These are phyloP conservation scores for Gymnoscopelus braueri DNA, from an alignment of 2,797 vertebrate species.

Conservation along the genomic window DNA sequence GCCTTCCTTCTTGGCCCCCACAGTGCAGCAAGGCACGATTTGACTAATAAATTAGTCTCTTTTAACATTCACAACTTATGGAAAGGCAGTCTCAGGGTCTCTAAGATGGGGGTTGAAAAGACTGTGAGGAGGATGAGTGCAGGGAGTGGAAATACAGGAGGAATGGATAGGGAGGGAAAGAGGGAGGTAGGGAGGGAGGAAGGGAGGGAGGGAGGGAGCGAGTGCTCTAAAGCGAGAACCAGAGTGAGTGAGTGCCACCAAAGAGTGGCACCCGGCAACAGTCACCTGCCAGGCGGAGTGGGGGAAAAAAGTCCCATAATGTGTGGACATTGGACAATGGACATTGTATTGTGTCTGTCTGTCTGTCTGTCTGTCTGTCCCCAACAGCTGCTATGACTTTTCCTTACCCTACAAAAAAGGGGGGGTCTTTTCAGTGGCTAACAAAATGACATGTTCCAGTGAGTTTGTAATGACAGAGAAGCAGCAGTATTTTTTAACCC, in stretches of 20 bases:
- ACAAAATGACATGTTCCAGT: conserved; percentile 58
- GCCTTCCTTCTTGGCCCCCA: conserved; percentile 35
- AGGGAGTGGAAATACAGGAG: conserved; percentile 18
- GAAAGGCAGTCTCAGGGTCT: conserved; percentile 60
- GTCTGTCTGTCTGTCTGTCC: background rate
- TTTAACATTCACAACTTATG: conserved; percentile 70
- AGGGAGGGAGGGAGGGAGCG: conserved; percentile 13
- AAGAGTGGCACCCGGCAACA: conserved; percentile 32
- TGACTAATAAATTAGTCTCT: conserved; percentile 74
- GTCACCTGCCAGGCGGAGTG: conserved; percentile 22
- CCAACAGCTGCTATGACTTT: conserved; percentile 9
- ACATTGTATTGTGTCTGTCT: no score
- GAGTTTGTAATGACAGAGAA: conserved; percentile 62
- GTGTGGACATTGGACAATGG: background rate
- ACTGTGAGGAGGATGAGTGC: conserved; percentile 26
- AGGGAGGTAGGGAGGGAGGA: conserved; percentile 14
- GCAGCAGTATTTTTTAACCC: conserved; percentile 39
- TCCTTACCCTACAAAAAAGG: conserved; percentile 13
- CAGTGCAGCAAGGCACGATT: conserved; percentile 51
- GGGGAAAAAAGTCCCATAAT: conserved; percentile 12
- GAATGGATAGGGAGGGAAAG: conserved; percentile 6
- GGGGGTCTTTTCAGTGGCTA: conserved; percentile 49
- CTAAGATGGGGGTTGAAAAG: conserved; percentile 59
- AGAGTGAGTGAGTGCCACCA: conserved; percentile 20
- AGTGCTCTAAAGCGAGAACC: conserved; percentile 51